phyloP scores from a whole-genome alignment of 2,888 invertebrate species.

The Agrilus cyanescens region DNA sequence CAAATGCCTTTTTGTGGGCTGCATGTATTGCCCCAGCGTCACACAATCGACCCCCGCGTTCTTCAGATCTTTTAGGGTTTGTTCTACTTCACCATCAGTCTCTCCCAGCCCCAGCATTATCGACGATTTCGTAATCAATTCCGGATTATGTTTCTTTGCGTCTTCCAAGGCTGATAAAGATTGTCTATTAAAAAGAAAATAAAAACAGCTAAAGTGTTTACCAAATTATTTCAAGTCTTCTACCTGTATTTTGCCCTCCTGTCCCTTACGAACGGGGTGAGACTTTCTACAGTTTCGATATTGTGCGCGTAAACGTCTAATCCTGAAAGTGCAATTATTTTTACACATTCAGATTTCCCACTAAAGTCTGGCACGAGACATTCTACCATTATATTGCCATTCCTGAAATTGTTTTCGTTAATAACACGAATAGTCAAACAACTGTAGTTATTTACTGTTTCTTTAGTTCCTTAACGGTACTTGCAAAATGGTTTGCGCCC shows the following conservation, averaged over 20 bases:
- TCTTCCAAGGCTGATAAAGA: constrained; percentile 70
- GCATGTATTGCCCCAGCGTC: constrained; percentile 98
- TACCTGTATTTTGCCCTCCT: constrained; percentile 76
- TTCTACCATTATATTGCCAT: constrained; percentile 81
- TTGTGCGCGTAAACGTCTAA: constrained; percentile 98
- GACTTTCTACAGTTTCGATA: constrained; percentile 87
- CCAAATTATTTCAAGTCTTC: not conserved
- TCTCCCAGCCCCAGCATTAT: constrained; percentile 96
- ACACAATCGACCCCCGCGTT: constrained; percentile 82
- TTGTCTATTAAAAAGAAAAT: constrained; percentile 45
- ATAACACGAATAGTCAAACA: constrained; percentile 1
- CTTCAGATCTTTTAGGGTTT: constrained; percentile 78
- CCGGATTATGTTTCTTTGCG: constrained; percentile 69
- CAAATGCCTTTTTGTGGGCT: constrained; percentile 92
- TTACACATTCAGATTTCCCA: constrained; percentile 64
- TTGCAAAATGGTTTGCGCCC: constrained; percentile 86
- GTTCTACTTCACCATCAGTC: constrained; percentile 73
- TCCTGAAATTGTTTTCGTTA: constrained; percentile 39
- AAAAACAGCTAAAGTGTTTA: constrained; percentile 3
- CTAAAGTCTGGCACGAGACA: constrained; percentile 95
- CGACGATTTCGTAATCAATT: constrained; percentile 90
- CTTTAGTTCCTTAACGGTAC: constrained; percentile 83
- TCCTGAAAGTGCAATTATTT: constrained; percentile 64
- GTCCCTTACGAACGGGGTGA: constrained; percentile 89
- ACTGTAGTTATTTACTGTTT: constrained; percentile 39